phyloP scores from a whole-genome alignment of 2,888 invertebrate species.

The Diploptera punctata region DNA sequence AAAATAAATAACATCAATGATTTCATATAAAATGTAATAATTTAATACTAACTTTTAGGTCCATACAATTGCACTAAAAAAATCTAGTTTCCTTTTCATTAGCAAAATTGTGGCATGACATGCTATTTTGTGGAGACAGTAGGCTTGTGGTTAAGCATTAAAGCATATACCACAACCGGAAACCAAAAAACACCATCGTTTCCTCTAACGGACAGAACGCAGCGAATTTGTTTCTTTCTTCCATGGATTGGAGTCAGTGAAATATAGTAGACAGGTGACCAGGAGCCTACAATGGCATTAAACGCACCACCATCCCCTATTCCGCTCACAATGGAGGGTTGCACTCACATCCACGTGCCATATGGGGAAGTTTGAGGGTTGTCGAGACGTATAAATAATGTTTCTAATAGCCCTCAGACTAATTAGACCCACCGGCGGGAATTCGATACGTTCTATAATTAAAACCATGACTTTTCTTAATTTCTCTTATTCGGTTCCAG shows the following conservation, averaged over 20 bases:
- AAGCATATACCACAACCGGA: background rate
- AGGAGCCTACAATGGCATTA: constrained; percentile 7
- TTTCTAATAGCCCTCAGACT: constrained; percentile 16
- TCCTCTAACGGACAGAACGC: background rate
- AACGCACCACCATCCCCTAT: constrained; percentile 11
- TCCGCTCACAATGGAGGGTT: constrained; percentile 9
- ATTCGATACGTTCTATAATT: constrained; percentile 23
- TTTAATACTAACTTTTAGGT: too few relatives aligned
- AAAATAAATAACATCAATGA: too few relatives aligned
- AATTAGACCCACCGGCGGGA: constrained; percentile 18
- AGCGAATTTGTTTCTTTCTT: constrained; percentile 3
- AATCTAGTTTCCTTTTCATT: too few relatives aligned
- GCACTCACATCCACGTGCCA: constrained; percentile 21
- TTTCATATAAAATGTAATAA: too few relatives aligned
- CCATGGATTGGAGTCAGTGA: constrained; percentile 2
- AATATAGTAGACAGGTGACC: constrained; percentile 30
- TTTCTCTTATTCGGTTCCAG: constrained; percentile 17
- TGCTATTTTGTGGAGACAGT: too few relatives aligned
- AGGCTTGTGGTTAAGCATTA: too few relatives aligned
- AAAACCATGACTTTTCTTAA: constrained; percentile 35
- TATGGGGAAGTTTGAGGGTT: constrained; percentile 17
- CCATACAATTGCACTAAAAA: too few relatives aligned
- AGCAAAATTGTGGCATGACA: too few relatives aligned
- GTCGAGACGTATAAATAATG: constrained; percentile 13
- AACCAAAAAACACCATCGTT: constrained; percentile 4